These are phyloP conservation scores for Tetragnatha montana DNA, from an alignment of 2,888 invertebrate genomes.

Conservation along the genomic window DNA sequence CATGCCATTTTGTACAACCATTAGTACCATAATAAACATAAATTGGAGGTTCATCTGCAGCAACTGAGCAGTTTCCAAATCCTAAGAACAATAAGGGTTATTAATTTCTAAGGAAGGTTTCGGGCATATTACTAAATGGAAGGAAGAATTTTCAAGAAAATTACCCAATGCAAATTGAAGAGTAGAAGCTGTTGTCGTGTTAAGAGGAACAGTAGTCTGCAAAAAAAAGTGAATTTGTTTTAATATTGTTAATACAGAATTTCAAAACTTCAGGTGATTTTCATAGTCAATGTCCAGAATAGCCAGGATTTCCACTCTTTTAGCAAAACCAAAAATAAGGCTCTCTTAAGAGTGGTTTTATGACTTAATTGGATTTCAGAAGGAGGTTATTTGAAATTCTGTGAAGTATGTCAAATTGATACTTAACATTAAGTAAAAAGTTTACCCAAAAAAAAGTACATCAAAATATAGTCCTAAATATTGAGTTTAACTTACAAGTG, in stretches of 20 bases:
- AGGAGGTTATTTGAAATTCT: too few species aligned
- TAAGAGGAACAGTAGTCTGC: conserved; percentile 75
- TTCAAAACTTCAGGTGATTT: too few species aligned
- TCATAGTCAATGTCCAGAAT: too few species aligned
- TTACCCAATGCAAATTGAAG: conserved; percentile 76
- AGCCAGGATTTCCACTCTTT: too few species aligned
- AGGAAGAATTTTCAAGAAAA: not conserved
- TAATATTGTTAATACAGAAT: too few species aligned
- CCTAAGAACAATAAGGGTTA: conserved; percentile 17
- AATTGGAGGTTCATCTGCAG: conserved; percentile 64
- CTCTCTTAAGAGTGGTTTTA: too few species aligned
- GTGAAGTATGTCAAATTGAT: too few species aligned
- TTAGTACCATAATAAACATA: conserved; percentile 65
- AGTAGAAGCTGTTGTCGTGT: conserved; percentile 75
- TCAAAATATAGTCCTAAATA: not conserved
- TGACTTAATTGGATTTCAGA: too few species aligned
- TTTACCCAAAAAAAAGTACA: not conserved
- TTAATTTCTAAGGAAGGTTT: not conserved
- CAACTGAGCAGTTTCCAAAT: conserved; percentile 59
- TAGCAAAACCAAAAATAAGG: too few species aligned
- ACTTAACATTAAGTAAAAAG: too few species aligned
- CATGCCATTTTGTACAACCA: conserved; percentile 68
- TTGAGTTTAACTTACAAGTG: conserved; percentile 73
- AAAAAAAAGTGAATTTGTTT: conserved; percentile 40
- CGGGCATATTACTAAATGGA: not conserved